Base-by-base conservation (phyloP, 2,113 vertebrate species). In the Nicator chloris region DNA sequence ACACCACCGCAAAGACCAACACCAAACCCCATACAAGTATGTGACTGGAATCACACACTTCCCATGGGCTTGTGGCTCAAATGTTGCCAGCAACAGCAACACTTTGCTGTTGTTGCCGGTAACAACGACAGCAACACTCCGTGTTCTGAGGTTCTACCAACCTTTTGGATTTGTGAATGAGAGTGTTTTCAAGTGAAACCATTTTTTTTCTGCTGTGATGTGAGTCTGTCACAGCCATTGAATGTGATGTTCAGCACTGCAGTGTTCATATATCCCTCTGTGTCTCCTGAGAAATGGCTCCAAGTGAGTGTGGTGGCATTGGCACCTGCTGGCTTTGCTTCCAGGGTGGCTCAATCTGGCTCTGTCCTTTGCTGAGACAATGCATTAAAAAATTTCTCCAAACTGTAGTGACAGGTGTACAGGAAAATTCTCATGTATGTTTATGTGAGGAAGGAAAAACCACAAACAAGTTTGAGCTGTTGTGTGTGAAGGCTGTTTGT, bases 301-400 rank as follows among this genome's bases (percentile, higher is more conserved):
- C 24, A 6, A 6, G 54, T 0, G 2, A 57, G 31, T 3, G 1
- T n/a, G 60, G 54, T 26, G 47, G 42, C 24, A 47, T 13, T 66
- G 47, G n/a, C 39, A 71, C 44, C 70, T 63, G n/a, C 78, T 92
- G 45, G 14, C 42, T 73, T 69, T 87, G 45, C 56, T 69, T 63
- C 30, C 44, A 30, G 30, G 23, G 15, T 49, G 42, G 44, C 60
- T 89, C 42, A 35, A 2, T 53, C 71, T 84, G 54, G 12, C 47
- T 35, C 63, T 10, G 9, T n/a, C 50, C 57, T 76, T 42, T 65
- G 31, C 56, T 30, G 37, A 65, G 35, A 59, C 6, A 9, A 24
- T 6, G 9, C 24, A 16, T 49, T 24, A 44, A 49, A 84, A 75
- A 28, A 39, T 4, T 64, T 66, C 37, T 70, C 59, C 24, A 51